Evolutionary conservation across 1,140 invertebrate genomes (phyloP).

Genomic region (Drosophila mayri): DNA sequence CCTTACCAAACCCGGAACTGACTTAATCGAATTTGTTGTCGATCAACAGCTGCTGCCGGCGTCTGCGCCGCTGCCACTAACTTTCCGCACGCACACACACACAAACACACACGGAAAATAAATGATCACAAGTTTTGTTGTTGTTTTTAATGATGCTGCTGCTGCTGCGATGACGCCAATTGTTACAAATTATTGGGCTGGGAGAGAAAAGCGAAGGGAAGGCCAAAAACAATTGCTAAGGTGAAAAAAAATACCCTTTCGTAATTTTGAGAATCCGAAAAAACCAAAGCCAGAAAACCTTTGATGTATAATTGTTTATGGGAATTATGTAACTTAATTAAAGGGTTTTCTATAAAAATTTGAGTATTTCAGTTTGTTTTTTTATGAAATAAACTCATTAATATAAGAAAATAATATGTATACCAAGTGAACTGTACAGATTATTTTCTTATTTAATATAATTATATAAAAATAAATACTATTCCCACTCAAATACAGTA

Average conservation of each 20-base stretch:
- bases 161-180: constrained; percentile 40
- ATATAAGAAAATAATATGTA: too few species aligned
- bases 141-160: constrained; percentile 60
- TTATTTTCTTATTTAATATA: too few species aligned
- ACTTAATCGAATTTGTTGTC: constrained; percentile 81
- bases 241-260: too few species aligned
- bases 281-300: too few species aligned
- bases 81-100: constrained; percentile 52
- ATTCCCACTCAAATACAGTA: background rate
- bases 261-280: too few species aligned
- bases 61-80: constrained; percentile 41
- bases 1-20: constrained; percentile 73
- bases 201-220: background rate
- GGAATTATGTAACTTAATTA: too few species aligned
- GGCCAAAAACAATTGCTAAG: background rate
- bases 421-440: too few species aligned
- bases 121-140: constrained; percentile 35
- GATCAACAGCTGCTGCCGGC: constrained; percentile 62
- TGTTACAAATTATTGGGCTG: constrained; percentile 38
- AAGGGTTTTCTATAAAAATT: too few species aligned
- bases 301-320: too few species aligned
- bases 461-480: too few species aligned
- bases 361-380: too few species aligned
- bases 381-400: too few species aligned
- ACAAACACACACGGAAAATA: constrained; percentile 30